Evolutionary conservation across 2,888 invertebrate species (phyloP).

Genomic region (Patella depressa): DNA sequence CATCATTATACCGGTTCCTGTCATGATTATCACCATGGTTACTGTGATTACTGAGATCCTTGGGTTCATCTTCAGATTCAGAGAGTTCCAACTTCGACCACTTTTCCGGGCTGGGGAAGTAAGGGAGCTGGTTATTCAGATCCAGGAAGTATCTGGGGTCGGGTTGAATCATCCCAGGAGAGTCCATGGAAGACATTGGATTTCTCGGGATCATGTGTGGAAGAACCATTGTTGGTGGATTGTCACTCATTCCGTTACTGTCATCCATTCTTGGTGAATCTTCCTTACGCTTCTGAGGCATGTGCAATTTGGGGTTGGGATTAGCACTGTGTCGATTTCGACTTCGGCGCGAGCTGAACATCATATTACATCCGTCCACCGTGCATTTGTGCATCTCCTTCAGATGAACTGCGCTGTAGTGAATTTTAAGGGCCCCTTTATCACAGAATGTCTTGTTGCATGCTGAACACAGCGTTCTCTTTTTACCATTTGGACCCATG

Average conservation of each 20-base stretch:
- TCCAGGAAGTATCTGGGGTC: constrained; percentile 58
- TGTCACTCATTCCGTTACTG: constrained; percentile 40
- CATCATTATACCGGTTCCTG: constrained; percentile 23
- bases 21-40: constrained; percentile 34
- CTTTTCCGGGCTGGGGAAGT: constrained; percentile 59
- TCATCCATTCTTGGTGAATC: constrained; percentile 72
- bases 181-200: constrained; percentile 46
- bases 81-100: constrained; percentile 51
- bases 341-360: constrained; percentile 96
- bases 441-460: constrained; percentile 99
- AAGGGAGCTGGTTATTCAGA: constrained; percentile 56
- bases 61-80: constrained; percentile 45
- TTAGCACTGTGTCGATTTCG: constrained; percentile 97
- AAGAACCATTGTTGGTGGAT: constrained; percentile 52
- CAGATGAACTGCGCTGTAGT: constrained; percentile 97
- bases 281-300: constrained; percentile 92
- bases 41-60: constrained; percentile 44
- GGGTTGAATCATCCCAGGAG: constrained; percentile 43
- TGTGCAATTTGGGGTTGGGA: constrained; percentile 97
- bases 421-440: constrained; percentile 98
- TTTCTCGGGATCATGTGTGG: constrained; percentile 41
- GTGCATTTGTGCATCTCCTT: constrained; percentile 99
- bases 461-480: constrained; percentile 97
- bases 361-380: constrained; percentile 98
- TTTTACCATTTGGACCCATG: constrained; percentile 77